Evolutionary conservation across 1,140 invertebrate genomes (phyloP), one percentile per base, ranked within the genome.

Genomic region (Drosophila repleta): DNA sequence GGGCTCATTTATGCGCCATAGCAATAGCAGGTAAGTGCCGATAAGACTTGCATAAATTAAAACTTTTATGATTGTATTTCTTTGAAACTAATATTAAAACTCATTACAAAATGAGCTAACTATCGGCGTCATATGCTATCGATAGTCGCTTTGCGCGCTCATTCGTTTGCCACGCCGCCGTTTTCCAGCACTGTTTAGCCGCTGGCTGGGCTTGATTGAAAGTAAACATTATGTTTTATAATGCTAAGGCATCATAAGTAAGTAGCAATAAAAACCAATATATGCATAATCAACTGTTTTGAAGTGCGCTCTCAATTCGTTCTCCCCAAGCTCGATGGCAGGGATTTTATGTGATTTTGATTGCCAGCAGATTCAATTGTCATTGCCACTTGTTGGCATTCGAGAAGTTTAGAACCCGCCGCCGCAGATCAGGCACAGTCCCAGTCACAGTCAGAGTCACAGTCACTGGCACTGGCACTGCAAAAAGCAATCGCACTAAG

Each of bases 401-500:
- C 58, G 18, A 17, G 29, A 64, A 64, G 51, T 32, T 56, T 35
- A 13, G 51, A 43, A 35, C 11, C 39, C 24, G 8, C 10, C 20
- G 11, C n/a, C n/a, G n/a, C n/a, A n/a, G n/a, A n/a, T n/a, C n/a
- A n/a, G n/a, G n/a, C n/a, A n/a, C n/a, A n/a, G n/a, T n/a, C n/a
- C n/a, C n/a, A n/a, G n/a, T n/a, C n/a, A n/a, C n/a, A n/a, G n/a
- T 32, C 32, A 17, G 6, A 41, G n/a, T 41, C 53, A 15, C 18
- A 24, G 61, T 21, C 29, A 8, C 6, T 29, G 29, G n/a, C n/a
- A n/a, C 21, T 3, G 21, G 1, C 37, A 39, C 57, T 62, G 63
- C 10, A 20, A 63, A 55, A 74, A 71, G 41, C 74, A 87, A 77
- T 81, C 61, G 69, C 17, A 70, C 68, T 65, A 61, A 87, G 74